A percentile compares a stretch with the other conserved stretches of the same genome.
phyloP scores from a whole-genome alignment of 1,140 invertebrate genomes.

The Trissolcus basalis region DNA sequence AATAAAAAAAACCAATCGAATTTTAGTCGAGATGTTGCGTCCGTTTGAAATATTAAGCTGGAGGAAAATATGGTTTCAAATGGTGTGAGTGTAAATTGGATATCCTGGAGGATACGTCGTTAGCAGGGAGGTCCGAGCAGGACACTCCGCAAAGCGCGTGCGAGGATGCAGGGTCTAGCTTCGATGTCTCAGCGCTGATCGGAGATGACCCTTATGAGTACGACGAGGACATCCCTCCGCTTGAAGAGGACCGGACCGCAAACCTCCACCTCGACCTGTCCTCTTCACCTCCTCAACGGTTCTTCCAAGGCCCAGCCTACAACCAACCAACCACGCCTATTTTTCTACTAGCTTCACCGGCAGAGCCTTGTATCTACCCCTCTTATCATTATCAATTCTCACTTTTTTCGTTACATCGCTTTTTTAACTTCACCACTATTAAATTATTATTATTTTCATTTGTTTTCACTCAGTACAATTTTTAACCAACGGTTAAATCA shows the following conservation, averaged over 20 bases:
- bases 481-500: too few species aligned
- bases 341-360: conserved; percentile 68
- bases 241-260: conserved; percentile 48
- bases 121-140: conserved; percentile 48
- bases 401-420: not conserved
- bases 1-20: too few species aligned
- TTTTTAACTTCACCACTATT: too few species aligned
- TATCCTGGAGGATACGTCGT: conserved; percentile 46
- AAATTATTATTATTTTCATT: too few species aligned
- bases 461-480: too few species aligned
- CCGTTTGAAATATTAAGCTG: too few species aligned
- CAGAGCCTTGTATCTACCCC: conserved; percentile 64
- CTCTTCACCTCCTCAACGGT: conserved; percentile 7
- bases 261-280: conserved; percentile 31
- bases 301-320: conserved; percentile 25
- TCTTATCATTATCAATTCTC: conserved; percentile 15
- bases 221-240: conserved; percentile 73
- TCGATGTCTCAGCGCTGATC: conserved; percentile 34
- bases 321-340: conserved; percentile 57
- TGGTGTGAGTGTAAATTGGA: not conserved
- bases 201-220: conserved; percentile 77
- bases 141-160: conserved; percentile 18
- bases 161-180: conserved; percentile 28
- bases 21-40: too few species aligned
- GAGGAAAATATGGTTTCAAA: not conserved